Conservation (phyloP, 1,140 invertebrate species). For the Aethina tumida region DNA sequence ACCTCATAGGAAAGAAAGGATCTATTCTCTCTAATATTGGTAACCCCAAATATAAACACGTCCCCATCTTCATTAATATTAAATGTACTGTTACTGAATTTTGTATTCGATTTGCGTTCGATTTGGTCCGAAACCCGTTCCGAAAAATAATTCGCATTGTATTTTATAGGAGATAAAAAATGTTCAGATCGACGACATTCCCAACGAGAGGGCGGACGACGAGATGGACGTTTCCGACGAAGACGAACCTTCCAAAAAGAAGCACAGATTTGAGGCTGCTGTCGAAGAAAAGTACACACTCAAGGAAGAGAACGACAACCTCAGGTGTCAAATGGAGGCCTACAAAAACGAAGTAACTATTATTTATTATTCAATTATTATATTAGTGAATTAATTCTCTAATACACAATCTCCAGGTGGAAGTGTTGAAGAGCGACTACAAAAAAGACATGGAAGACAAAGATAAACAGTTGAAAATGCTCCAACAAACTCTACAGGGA, state of each 20-base stretch:
- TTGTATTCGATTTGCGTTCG: too few species aligned
- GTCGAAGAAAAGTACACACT: slow-evolving; percentile 38
- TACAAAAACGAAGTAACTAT: slow-evolving; percentile 78
- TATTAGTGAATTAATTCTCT: not conserved
- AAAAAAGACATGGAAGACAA: slow-evolving; percentile 56
- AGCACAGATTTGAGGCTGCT: slow-evolving; percentile 37
- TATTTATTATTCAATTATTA: not conserved
- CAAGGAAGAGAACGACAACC: slow-evolving; percentile 81
- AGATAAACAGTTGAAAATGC: slow-evolving; percentile 60
- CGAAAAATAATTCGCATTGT: too few species aligned
- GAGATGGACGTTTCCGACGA: slow-evolving; percentile 76
- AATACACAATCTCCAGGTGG: slow-evolving; percentile 36
- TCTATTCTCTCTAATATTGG: too few species aligned
- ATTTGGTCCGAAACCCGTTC: too few species aligned
- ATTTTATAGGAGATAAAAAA: slow-evolving; percentile 63
- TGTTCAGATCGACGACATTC: slow-evolving; percentile 61
- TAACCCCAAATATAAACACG: too few species aligned
- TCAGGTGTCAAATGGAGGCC: slow-evolving; percentile 86
- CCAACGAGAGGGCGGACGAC: slow-evolving; percentile 55
- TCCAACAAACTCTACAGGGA: slow-evolving; percentile 69
- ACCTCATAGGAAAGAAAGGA: too few species aligned
- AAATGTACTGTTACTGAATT: too few species aligned
- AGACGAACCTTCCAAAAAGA: slow-evolving; percentile 45
- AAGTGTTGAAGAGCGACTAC: slow-evolving; percentile 55
- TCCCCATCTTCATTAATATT: too few species aligned